A percentile compares a stretch with the other conserved stretches of the same genome.
Evolutionary conservation across 2,888 invertebrate species (phyloP).

Genomic region (Achlya flavicornis): DNA sequence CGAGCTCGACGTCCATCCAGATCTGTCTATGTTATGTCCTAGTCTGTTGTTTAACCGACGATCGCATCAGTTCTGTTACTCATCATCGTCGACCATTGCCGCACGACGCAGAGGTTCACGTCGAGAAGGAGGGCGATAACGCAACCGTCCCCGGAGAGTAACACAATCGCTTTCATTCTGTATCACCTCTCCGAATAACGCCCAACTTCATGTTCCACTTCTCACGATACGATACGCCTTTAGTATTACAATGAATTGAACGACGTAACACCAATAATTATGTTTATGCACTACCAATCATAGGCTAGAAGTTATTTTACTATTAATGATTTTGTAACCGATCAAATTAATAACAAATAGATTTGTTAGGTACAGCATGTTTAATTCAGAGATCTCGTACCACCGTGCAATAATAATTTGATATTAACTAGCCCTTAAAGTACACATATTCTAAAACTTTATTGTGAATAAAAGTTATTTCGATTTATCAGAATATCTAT

Average conservation of each 20-base stretch:
- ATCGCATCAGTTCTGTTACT: constrained; percentile 12
- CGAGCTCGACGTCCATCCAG: constrained; percentile 58
- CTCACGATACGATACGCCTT: constrained; percentile 25
- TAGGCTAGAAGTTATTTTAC: neutral
- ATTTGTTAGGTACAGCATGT: constrained; percentile 24
- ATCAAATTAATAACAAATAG: constrained; percentile 11
- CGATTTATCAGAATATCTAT: constrained; percentile 79
- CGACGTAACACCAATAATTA: constrained; percentile 22
- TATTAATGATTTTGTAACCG: constrained; percentile 16
- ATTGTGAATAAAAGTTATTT: constrained; percentile 81
- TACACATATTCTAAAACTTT: constrained; percentile 81
- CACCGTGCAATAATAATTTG: constrained; percentile 73
- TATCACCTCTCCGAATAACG: constrained; percentile 74
- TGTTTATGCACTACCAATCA: neutral
- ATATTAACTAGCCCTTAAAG: constrained; percentile 69
- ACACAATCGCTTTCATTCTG: constrained; percentile 57
- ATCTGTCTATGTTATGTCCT: constrained; percentile 34
- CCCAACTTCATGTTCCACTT: constrained; percentile 61
- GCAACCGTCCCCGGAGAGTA: constrained; percentile 77
- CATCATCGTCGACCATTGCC: neutral
- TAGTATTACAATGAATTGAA: constrained; percentile 34
- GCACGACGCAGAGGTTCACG: neutral
- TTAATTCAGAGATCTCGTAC: constrained; percentile 67
- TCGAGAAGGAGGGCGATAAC: constrained; percentile 58
- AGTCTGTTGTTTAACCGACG: constrained; percentile 10